These are phyloP conservation scores for Alloscopus bannaensis DNA, from an alignment of 2,888 invertebrate genomes.

Conservation along the genomic window DNA sequence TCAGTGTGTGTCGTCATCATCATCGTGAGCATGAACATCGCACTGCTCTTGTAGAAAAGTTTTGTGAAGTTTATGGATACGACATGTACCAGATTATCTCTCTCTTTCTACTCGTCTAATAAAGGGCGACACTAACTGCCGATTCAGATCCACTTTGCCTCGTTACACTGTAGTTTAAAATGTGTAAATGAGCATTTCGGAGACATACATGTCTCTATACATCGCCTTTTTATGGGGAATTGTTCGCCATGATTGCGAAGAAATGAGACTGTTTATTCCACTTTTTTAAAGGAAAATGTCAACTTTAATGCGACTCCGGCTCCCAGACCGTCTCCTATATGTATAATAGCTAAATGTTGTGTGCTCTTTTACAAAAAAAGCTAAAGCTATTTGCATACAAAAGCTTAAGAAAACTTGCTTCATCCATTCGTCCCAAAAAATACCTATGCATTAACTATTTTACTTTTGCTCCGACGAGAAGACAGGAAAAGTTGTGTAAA, in stretches of 20 bases:
- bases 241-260: slow-evolving; percentile 36
- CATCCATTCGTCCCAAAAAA: background rate
- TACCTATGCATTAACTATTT: background rate
- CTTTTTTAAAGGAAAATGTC: slow-evolving; percentile 32
- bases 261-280: slow-evolving; percentile 48
- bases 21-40: slow-evolving; percentile 40
- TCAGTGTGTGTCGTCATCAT: slow-evolving; percentile 4
- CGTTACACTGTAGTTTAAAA: slow-evolving; percentile 61
- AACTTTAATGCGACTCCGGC: slow-evolving; percentile 39
- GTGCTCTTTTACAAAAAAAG: too few relatives aligned
- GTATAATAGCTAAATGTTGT: background rate
- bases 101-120: slow-evolving; percentile 51
- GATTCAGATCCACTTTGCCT: slow-evolving; percentile 67
- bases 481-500: slow-evolving; percentile 23
- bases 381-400: slow-evolving; percentile 28
- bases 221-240: slow-evolving; percentile 44
- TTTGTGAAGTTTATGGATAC: slow-evolving; percentile 46
- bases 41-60: background rate
- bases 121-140: slow-evolving; percentile 68
- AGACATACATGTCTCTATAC: slow-evolving; percentile 51
- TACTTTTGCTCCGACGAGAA: background rate
- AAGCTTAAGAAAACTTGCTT: slow-evolving; percentile 2
- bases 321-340: slow-evolving; percentile 18
- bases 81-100: slow-evolving; percentile 50
- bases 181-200: slow-evolving; percentile 59